Conservation (phyloP, 2,888 invertebrate species). For the Yponomeuta cagnagella region DNA sequence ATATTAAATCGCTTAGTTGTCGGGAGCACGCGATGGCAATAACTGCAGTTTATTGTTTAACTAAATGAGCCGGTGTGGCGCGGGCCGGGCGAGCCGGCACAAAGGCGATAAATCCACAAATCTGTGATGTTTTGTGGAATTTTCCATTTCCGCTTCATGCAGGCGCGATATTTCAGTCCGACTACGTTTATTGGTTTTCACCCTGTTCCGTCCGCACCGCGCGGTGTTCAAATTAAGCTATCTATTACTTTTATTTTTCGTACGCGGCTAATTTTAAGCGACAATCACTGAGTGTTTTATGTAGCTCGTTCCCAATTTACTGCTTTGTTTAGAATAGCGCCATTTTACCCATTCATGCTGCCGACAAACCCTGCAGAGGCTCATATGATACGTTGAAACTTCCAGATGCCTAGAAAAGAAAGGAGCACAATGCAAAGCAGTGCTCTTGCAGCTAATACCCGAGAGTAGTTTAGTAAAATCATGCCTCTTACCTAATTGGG, state of each 20-base stretch:
- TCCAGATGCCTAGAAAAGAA: no score
- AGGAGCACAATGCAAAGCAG: no score
- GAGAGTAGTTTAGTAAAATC: no score
- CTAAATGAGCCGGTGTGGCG: neutral
- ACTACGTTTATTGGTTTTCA: neutral
- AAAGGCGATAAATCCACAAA: conserved; percentile 3
- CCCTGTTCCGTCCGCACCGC: neutral
- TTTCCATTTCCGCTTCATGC: neutral
- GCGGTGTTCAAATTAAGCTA: neutral
- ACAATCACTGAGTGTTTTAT: neutral
- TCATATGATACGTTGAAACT: no score
- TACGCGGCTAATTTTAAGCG: neutral
- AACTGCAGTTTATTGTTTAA: neutral
- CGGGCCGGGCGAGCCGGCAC: neutral
- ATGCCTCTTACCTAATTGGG: no score
- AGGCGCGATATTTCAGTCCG: neutral
- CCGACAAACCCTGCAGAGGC: no score
- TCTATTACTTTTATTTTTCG: neutral
- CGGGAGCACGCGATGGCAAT: neutral
- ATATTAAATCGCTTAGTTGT: neutral
- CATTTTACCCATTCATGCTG: no score
- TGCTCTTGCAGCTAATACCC: no score
- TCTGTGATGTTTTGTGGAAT: conserved; percentile 3
- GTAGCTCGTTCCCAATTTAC: neutral
- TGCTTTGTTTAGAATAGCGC: neutral